Evolutionary conservation across 2,113 vertebrate genomes (phyloP).

Genomic region (Tiliqua scincoides): DNA sequence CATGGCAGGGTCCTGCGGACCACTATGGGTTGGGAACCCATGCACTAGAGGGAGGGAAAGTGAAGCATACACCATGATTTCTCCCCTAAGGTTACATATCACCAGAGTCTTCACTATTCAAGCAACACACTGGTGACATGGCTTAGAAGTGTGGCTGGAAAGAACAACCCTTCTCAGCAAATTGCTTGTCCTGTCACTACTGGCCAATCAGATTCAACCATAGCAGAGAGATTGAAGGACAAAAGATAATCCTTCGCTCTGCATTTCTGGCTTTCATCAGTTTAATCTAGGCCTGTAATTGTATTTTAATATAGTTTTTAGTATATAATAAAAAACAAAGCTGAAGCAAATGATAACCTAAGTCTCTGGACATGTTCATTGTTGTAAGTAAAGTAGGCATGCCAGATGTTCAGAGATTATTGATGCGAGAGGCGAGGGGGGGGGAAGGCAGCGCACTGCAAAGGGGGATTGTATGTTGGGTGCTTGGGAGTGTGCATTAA

Average conservation of each 20-base stretch:
- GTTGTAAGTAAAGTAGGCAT: constrained; percentile 40
- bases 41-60: not conserved
- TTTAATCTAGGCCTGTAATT: constrained; percentile 38
- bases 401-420: constrained; percentile 53
- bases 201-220: constrained; percentile 1
- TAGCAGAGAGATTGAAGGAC: not conserved
- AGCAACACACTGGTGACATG: not conserved
- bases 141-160: not conserved
- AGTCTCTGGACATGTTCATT: constrained; percentile 12
- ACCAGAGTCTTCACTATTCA: not conserved
- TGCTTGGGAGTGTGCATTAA: constrained; percentile 20
- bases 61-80: not conserved
- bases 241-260: constrained; percentile 38
- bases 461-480: constrained; percentile 7
- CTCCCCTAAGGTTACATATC: not conserved
- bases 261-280: constrained; percentile 15
- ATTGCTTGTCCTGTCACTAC: not conserved
- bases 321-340: constrained; percentile 36
- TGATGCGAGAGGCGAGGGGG: constrained; percentile 18
- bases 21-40: no score
- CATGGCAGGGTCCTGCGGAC: no score
- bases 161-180: not conserved
- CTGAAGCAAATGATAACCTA: constrained; percentile 42
- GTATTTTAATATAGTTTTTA: constrained; percentile 30
- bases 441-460: not conserved